phyloP scores from a whole-genome alignment of 2,888 invertebrate species.

The Drosophila algonquin region DNA sequence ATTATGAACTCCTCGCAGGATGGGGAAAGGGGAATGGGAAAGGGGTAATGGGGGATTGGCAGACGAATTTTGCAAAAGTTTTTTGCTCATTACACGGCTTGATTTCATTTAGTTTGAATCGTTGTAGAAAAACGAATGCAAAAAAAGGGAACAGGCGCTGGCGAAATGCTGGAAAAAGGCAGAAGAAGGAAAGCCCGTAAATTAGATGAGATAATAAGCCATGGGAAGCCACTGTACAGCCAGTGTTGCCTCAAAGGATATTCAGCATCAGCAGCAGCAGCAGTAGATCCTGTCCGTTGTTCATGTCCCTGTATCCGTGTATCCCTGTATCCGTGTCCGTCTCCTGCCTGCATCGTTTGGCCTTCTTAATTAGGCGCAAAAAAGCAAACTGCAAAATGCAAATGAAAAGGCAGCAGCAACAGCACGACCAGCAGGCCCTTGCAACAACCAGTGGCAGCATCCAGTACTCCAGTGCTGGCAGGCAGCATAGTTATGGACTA shows the following conservation, averaged over 20 bases:
- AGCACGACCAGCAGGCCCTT: slow-evolving; percentile 2
- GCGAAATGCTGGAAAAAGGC: neutral
- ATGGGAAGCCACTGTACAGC: slow-evolving; percentile 35
- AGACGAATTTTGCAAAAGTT: slow-evolving; percentile 48
- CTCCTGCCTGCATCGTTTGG: slow-evolving; percentile 37
- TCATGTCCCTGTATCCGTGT: neutral
- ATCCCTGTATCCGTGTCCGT: slow-evolving; percentile 5
- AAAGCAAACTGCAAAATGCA: slow-evolving; percentile 50
- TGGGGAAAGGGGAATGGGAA: neutral
- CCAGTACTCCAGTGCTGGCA: neutral
- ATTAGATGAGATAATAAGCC: slow-evolving; percentile 64
- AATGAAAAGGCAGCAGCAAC: slow-evolving; percentile 39
- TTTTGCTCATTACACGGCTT: slow-evolving; percentile 63
- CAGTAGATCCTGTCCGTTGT: neutral
- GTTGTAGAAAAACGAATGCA: neutral
- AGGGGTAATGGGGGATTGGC: slow-evolving; percentile 10
- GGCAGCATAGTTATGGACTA: neutral
- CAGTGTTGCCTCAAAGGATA: slow-evolving; percentile 19
- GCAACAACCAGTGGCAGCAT: slow-evolving; percentile 7
- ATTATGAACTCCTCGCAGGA: slow-evolving; percentile 32
- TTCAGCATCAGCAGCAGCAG: neutral
- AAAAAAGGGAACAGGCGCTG: neutral
- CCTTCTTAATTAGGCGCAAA: slow-evolving; percentile 52
- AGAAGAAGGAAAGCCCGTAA: slow-evolving; percentile 43
- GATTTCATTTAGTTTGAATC: slow-evolving; percentile 50